phyloP scores from a whole-genome alignment of 1,140 invertebrate genomes.

The Pseudomyrmex concolor region DNA sequence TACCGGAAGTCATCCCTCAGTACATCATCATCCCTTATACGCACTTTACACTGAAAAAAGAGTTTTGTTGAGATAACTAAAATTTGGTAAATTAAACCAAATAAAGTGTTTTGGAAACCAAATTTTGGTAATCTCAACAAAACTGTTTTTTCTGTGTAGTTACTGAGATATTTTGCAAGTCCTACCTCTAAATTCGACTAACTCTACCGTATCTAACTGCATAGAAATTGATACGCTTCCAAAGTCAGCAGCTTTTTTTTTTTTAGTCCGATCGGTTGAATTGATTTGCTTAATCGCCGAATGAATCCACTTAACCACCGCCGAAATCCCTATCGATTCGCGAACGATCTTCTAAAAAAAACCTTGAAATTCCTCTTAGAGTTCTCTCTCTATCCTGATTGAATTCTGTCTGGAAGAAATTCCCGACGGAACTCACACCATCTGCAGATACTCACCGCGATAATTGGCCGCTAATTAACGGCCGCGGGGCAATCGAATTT shows the following conservation, averaged over 20 bases:
- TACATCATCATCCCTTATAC: too few species aligned
- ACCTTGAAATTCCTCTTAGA: slow-evolving; percentile 16
- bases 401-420: slow-evolving; percentile 63
- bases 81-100: too few species aligned
- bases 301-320: slow-evolving; percentile 2
- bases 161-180: neutral
- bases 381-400: slow-evolving; percentile 23
- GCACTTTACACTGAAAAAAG: too few species aligned
- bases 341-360: slow-evolving; percentile 7
- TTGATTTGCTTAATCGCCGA: slow-evolving; percentile 11
- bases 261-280: neutral
- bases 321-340: neutral
- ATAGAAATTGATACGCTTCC: neutral
- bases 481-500: slow-evolving; percentile 65
- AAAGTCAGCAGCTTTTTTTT: neutral
- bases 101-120: too few species aligned
- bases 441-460: slow-evolving; percentile 48
- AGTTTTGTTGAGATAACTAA: too few species aligned
- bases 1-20: too few species aligned
- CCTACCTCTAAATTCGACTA: neutral
- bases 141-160: too few species aligned
- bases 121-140: too few species aligned
- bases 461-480: slow-evolving; percentile 72
- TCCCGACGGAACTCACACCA: slow-evolving; percentile 26
- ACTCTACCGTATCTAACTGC: neutral